Evolutionary conservation across 2,888 invertebrate genomes (phyloP), one percentile per base, ranked within the genome.

Genomic region (Horisme vitalbata): DNA sequence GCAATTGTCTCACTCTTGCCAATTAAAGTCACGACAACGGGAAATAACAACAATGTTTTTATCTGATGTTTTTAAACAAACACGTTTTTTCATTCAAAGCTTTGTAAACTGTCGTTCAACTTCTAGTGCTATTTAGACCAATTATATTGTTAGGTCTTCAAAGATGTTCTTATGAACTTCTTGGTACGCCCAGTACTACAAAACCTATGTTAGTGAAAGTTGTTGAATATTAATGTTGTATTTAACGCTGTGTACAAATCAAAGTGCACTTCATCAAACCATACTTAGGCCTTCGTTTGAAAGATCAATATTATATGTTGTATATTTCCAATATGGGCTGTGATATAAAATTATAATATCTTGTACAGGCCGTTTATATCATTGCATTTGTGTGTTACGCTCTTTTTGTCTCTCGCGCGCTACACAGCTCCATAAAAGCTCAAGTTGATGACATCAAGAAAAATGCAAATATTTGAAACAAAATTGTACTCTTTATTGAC

Each of bases 261-360:
- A 79, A 89, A 89, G 88, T 89, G 88, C 89, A 89, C 89, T 89
- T 89, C 86, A 79, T 73, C 75, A 73, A 73, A 79, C 77, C 71
- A 72, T 75, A 80, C 73, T 78, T 81, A 82, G 76, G 83, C 81
- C 84, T 84, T 84, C 76, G 76, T 83, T 86, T 79, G 63, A 81
- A 83, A 84, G 79, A 83, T 75, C 77, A 75, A 80, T 86, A 81
- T 83, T 83, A 85, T 86, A 79, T 86, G 86, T 88, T 87, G 83
- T 88, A 93, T 93, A 93, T 93, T 49, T 94, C 93, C 93, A 93
- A 93, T 69, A 92, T 92, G 93, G 94, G 94, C 94, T 94, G 94
- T 94, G 94, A 94, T 93, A 92, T 91, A 92, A 86, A 83, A 79
- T 75, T 63, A 90, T 91, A 83, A 91, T 91, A 83, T 90, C 92